phyloP scores from a whole-genome alignment of 2,797 vertebrate species.

The Macropodus opercularis region DNA sequence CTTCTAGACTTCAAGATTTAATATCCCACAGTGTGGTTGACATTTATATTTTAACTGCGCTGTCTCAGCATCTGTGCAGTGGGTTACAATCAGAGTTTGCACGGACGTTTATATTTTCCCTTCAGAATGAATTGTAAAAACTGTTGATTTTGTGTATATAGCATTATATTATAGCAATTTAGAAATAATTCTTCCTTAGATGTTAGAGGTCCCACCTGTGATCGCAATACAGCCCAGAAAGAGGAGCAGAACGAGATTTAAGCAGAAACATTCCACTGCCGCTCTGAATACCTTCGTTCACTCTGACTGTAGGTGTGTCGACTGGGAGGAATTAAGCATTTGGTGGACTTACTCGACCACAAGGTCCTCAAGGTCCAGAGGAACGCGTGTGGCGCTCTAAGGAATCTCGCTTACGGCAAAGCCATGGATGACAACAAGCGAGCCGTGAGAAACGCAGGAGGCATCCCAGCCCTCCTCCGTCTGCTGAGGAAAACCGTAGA shows the following conservation, averaged over 20 bases:
- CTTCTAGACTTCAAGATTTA: too few relatives aligned
- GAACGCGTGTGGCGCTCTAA: constrained; percentile 93
- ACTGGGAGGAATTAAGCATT: constrained; percentile 93
- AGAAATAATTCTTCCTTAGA: too few relatives aligned
- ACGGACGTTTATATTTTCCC: neutral
- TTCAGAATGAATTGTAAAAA: neutral
- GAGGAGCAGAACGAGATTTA: too few relatives aligned
- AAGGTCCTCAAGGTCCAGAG: constrained; percentile 94
- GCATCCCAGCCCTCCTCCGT: constrained; percentile 91
- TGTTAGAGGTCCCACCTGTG: too few relatives aligned
- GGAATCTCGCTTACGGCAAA: constrained; percentile 96
- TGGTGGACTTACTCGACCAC: constrained; percentile 96
- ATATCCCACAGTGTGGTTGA: too few relatives aligned
- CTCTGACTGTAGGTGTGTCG: constrained; percentile 86
- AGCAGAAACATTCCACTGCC: constrained; percentile 4
- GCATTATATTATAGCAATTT: too few relatives aligned
- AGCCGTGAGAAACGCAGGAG: constrained; percentile 93
- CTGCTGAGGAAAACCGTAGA: constrained; percentile 93
- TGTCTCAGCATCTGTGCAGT: neutral
- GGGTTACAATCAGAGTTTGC: neutral
- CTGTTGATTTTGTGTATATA: too few relatives aligned
- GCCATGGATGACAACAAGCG: constrained; percentile 96
- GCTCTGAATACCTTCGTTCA: constrained; percentile 12
- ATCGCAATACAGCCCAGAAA: too few relatives aligned
- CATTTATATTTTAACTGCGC: neutral